These are phyloP conservation scores for Diachasma alloeum DNA, from an alignment of 1,140 invertebrate genomes.

Conservation along the genomic window DNA sequence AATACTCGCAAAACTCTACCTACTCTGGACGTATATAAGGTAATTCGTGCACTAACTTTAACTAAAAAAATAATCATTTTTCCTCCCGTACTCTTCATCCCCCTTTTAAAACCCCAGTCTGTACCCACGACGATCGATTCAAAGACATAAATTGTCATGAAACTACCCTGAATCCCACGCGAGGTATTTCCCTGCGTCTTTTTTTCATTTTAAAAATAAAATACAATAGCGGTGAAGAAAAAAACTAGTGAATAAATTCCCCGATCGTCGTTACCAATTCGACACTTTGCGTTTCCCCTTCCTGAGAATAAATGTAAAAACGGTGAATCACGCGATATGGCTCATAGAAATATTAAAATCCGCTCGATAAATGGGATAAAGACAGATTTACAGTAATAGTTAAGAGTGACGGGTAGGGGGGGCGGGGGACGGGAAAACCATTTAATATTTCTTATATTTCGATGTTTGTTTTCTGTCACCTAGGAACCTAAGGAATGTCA, in stretches of 20 bases:
- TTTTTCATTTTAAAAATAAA: not conserved
- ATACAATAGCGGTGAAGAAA: not conserved
- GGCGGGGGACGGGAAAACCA: not conserved
- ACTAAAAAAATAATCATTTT: slow-evolving; percentile 11
- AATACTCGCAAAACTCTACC: not conserved
- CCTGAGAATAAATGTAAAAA: slow-evolving; percentile 12
- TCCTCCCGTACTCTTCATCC: not conserved
- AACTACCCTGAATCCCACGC: slow-evolving; percentile 10
- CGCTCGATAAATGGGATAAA: slow-evolving; percentile 11
- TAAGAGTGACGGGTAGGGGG: not conserved
- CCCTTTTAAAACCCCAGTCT: not conserved
- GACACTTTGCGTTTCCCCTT: not conserved
- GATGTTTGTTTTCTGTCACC: slow-evolving; percentile 22
- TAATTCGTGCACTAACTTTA: slow-evolving; percentile 5
- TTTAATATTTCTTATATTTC: slow-evolving; percentile 10
- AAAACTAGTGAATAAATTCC: slow-evolving; percentile 1
- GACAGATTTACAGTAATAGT: not conserved
- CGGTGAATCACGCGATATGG: slow-evolving; percentile 19
- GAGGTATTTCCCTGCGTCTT: not conserved
- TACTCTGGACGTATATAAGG: not conserved
- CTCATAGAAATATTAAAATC: slow-evolving; percentile 19
- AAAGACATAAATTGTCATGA: slow-evolving; percentile 5
- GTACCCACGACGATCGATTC: not conserved
- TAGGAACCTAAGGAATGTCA: slow-evolving; percentile 1
- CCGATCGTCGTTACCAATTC: slow-evolving; percentile 11